phyloP scores from a whole-genome alignment of 2,797 vertebrate genomes.

The Phrynocephalus guinanensis region DNA sequence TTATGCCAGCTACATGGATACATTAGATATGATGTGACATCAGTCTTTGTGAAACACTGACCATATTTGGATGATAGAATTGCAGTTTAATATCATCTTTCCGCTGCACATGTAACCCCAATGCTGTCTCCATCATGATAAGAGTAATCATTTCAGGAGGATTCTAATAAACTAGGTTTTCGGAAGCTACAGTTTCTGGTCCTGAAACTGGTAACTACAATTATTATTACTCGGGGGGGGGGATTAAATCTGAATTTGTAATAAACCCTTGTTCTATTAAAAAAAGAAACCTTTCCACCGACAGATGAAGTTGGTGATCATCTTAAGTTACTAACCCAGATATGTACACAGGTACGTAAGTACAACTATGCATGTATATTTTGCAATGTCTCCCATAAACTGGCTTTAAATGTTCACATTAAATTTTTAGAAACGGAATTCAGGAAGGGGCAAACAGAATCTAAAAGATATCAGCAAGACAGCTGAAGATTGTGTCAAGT shows the following conservation, averaged over 20 bases:
- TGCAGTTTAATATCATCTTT: not conserved
- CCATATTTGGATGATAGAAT: not conserved
- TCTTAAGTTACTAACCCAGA: not conserved
- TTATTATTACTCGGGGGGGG: no score
- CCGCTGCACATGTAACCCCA: not conserved
- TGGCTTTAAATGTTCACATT: not conserved
- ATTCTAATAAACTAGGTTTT: not conserved
- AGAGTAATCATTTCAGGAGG: not conserved
- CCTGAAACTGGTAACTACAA: not conserved
- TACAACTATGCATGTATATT: constrained; percentile 15
- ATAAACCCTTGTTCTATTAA: not conserved
- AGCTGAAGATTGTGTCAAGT: not conserved
- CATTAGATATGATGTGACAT: not conserved
- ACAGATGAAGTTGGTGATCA: not conserved
- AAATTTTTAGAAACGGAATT: not conserved
- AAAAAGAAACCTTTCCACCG: not conserved
- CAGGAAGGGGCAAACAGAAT: not conserved
- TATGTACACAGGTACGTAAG: not conserved
- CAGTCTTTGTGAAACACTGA: not conserved
- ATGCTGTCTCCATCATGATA: not conserved
- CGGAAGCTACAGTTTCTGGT: not conserved
- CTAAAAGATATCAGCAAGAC: constrained; percentile 6
- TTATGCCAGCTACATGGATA: not conserved
- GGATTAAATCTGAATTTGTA: not conserved
- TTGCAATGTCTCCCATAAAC: not conserved